Evolutionary conservation across 2,888 invertebrate genomes (phyloP), one percentile per base, ranked within the genome.

Genomic region (Drosophila borealis): DNA sequence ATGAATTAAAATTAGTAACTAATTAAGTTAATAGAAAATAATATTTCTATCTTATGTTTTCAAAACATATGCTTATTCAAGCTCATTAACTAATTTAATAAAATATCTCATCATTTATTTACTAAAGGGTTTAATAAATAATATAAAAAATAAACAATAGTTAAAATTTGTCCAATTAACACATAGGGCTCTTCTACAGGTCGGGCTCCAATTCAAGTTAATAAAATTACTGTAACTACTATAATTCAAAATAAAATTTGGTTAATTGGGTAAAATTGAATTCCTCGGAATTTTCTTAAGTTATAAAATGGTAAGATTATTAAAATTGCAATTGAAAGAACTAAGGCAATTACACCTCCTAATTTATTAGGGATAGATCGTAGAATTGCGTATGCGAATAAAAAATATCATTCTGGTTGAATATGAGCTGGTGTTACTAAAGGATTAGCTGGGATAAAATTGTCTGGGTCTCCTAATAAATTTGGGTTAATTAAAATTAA

Each of bases 371-470:
- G 96, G 62, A 96, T 96, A 39, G 96, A 96, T 25, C 96, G 96
- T 87, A 96, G 80, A 93, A 96, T 96, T 17, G 96, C 95, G 92
- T 96, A 96, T 13, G 96, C 96, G 93, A 37, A 37, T 37, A 37
- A 37, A 88, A 96, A 97, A 91, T 96, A 96, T 95, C 96, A 96
- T 94, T 97, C 96, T 46, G 96, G 96, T 94, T 96, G 95, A 93
- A 96, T 96, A 89, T 96, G 96, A 5, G 94, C 91, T 0, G 96
- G 96, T 96, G 96, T 96, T 14, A 95, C 89, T 71, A 90, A 55
- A 0, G 88, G 89, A 17, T 90, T 89, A 3, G 90, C 90, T 0
- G 94, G 94, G 17, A 94, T 95, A 93, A 96, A 37, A 37, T 37
- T 37, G 8, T 14, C 37, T 8, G 37, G 37, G 6, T 37, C 37